Evolutionary conservation across 2,888 invertebrate species (phyloP).

Genomic region (Pollenia angustigena): DNA sequence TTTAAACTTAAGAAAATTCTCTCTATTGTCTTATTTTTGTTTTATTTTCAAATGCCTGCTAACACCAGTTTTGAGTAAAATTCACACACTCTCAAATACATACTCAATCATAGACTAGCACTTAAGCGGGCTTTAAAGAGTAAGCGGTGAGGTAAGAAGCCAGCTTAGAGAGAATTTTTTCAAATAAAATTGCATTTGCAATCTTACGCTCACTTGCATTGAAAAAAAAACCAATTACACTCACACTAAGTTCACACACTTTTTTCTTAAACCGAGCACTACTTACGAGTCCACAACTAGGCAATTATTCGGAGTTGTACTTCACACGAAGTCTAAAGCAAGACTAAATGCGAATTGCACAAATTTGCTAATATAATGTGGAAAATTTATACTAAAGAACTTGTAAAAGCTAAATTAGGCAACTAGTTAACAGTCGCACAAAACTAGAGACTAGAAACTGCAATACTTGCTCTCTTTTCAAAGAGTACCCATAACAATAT

Average conservation of each 20-base stretch:
- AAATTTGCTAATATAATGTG: constrained; percentile 74
- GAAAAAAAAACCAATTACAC: constrained; percentile 29
- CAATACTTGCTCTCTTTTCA: constrained; percentile 48
- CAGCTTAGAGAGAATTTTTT: constrained; percentile 26
- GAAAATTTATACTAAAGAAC: constrained; percentile 74
- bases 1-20: background rate
- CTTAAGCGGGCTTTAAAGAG: background rate
- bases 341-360: constrained; percentile 80
- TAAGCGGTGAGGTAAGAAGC: background rate
- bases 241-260: constrained; percentile 43
- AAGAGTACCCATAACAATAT: constrained; percentile 15
- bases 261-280: constrained; percentile 68
- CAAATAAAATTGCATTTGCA: constrained; percentile 35
- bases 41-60: constrained; percentile 35
- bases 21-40: background rate
- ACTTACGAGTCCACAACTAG: constrained; percentile 74
- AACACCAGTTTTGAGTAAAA: constrained; percentile 19
- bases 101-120: background rate
- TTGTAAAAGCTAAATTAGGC: constrained; percentile 68
- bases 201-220: constrained; percentile 45
- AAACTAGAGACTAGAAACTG: constrained; percentile 30
- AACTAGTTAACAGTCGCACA: constrained; percentile 53
- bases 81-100: background rate
- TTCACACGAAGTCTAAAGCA: constrained; percentile 84
- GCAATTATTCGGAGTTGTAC: constrained; percentile 76